Base-by-base conservation (phyloP, 2,797 vertebrate genomes). In the Acridotheres tristis region DNA sequence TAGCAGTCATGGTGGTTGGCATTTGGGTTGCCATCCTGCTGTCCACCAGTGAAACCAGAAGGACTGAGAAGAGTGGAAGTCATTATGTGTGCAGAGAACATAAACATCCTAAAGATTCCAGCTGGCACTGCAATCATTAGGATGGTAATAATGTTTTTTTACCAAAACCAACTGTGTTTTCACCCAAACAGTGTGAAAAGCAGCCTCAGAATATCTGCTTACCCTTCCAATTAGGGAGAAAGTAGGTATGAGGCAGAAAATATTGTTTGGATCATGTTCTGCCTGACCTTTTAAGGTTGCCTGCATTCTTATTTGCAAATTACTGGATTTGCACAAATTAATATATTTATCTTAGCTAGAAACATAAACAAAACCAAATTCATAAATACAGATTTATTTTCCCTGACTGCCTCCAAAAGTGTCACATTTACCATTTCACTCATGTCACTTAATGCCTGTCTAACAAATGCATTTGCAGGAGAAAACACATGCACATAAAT, bases 271-370 rank as follows among this genome's bases (percentile, higher is more conserved):
- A 59, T 72, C 27, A 53, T 55, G 82, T 66, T 91, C 86, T 81
- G 43, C 29, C 69, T 96, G 90, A 95, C 80, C 85, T 96, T 97
- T 96, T 55, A 66, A 95, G 73, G 79, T 34, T 94, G 50, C 42
- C 42, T 80, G 71, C 26, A 11, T 75, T 89, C 66, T 83, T 90
- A 81, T 92, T 77, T 91, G 54, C 92, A 90, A 67, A 68, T 93
- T 91, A 85, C 78, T 84, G 88, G 87, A 84, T 90, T 86, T 92
- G 45, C 78, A 92, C 58, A 59, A 85, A 95, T 89, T 80, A 77
- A 85, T 96, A 42, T 92, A 69, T 75, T 94, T 89, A 78, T 74
- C 23, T 66, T 94, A 89, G 57, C 68, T 48, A 32, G 53, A 62
- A 55, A 89, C 6, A 93, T 13, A 91, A 88, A 91, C 27, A 83